Conservation (phyloP, 2,888 invertebrate species). For the Noctua janthina region DNA sequence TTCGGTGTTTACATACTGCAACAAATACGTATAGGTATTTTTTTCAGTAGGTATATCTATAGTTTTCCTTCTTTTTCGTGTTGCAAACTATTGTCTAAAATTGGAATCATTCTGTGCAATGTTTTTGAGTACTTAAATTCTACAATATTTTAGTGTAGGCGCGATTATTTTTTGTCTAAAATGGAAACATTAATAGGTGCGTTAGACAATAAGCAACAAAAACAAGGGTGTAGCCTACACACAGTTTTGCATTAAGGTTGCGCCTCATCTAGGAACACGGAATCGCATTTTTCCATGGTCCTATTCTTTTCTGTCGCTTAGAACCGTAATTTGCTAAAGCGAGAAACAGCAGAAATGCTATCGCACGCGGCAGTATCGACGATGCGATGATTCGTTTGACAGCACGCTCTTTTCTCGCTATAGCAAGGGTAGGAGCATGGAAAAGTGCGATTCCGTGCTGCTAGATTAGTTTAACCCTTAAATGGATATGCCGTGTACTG, state of each 20-base stretch:
- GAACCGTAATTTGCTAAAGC: background rate
- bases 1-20: background rate
- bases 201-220: constrained; percentile 60
- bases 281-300: background rate
- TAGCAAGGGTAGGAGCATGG: background rate
- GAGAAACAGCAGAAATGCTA: background rate
- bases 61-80: constrained; percentile 5
- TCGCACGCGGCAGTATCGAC: background rate
- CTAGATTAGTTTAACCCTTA: background rate
- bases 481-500: background rate
- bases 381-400: background rate
- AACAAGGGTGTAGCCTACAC: constrained; percentile 31
- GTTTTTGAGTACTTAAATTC: constrained; percentile 48
- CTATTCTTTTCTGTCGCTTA: background rate
- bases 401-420: background rate
- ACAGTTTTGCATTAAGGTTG: constrained; percentile 3
- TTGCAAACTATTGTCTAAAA: constrained; percentile 3
- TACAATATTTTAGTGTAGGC: constrained; percentile 32
- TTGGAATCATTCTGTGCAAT: constrained; percentile 41
- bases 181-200: constrained; percentile 39
- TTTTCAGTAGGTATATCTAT: background rate
- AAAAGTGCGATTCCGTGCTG: background rate
- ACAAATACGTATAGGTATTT: background rate
- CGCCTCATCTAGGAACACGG: background rate
- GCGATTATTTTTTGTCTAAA: constrained; percentile 14